Evolutionary conservation across 2,888 invertebrate genomes (phyloP).

Genomic region (Lycocerus yunnanus): DNA sequence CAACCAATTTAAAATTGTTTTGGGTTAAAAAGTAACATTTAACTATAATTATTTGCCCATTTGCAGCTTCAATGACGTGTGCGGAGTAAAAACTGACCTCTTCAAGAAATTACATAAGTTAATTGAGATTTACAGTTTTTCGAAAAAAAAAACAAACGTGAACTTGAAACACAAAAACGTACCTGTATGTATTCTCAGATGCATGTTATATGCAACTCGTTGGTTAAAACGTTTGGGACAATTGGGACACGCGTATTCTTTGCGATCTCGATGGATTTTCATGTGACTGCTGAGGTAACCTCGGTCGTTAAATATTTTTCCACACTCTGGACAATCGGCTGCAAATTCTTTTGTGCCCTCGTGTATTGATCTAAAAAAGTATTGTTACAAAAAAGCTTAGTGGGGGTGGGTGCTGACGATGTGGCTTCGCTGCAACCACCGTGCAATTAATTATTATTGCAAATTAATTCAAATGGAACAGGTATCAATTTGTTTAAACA

Average conservation of each 20-base stretch:
- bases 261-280: constrained; percentile 83
- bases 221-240: constrained; percentile 87
- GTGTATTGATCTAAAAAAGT: constrained; percentile 65
- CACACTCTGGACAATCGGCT: constrained; percentile 73
- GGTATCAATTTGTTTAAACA: not conserved
- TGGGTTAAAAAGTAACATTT: not conserved
- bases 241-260: constrained; percentile 79
- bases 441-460: not conserved
- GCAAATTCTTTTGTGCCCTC: constrained; percentile 83
- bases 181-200: constrained; percentile 81
- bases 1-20: not conserved
- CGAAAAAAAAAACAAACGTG: not conserved
- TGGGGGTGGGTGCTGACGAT: too few species aligned
- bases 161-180: not conserved
- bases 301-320: constrained; percentile 82
- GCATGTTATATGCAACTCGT: constrained; percentile 87
- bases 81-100: not conserved
- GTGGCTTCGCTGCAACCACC: too few species aligned
- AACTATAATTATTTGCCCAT: not conserved
- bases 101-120: not conserved
- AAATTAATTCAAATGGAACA: not conserved
- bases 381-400: not conserved
- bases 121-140: not conserved
- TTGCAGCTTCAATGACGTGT: not conserved
- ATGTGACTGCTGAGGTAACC: constrained; percentile 85